Evolutionary conservation across 2,113 vertebrate genomes (phyloP).

Genomic region (Oostethus manadensis): DNA sequence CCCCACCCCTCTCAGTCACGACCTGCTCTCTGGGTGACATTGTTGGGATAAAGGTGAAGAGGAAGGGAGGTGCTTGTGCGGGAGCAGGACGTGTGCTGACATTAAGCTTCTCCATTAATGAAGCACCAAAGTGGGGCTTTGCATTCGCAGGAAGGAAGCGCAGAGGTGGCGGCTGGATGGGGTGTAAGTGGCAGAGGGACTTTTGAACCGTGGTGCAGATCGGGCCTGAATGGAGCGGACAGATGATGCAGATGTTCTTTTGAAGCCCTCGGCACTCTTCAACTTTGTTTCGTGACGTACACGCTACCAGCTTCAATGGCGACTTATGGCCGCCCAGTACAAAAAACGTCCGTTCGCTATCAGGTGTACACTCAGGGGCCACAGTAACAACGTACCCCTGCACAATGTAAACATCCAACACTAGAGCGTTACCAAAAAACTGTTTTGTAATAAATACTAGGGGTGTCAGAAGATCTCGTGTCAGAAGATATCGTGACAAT

Average conservation of each 20-base stretch:
- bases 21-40: conserved; percentile 29
- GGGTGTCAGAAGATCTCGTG: too few relatives aligned
- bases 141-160: conserved; percentile 52
- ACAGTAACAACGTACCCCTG: too few relatives aligned
- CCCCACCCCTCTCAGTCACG: conserved; percentile 48
- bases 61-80: conserved; percentile 15
- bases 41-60: conserved; percentile 18
- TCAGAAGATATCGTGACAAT: too few relatives aligned
- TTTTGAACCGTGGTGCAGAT: conserved; percentile 59
- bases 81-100: conserved; percentile 33
- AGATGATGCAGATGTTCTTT: conserved; percentile 55
- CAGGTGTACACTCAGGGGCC: too few relatives aligned
- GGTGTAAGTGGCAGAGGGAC: conserved; percentile 14
- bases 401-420: too few relatives aligned
- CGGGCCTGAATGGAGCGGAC: conserved; percentile 61
- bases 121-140: conserved; percentile 44
- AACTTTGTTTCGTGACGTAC: conserved; percentile 44
- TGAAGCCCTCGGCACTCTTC: conserved; percentile 36
- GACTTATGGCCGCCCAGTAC: too few relatives aligned
- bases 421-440: too few relatives aligned
- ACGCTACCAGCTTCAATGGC: too few relatives aligned
- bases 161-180: conserved; percentile 7
- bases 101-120: conserved; percentile 54
- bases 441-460: too few relatives aligned
- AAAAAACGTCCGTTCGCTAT: too few relatives aligned